Evolutionary conservation across 53 echinoderm and acorn worm species (phyloP), one percentile per base, ranked within the genome.

Genomic region (Apostichopus leukothele): DNA sequence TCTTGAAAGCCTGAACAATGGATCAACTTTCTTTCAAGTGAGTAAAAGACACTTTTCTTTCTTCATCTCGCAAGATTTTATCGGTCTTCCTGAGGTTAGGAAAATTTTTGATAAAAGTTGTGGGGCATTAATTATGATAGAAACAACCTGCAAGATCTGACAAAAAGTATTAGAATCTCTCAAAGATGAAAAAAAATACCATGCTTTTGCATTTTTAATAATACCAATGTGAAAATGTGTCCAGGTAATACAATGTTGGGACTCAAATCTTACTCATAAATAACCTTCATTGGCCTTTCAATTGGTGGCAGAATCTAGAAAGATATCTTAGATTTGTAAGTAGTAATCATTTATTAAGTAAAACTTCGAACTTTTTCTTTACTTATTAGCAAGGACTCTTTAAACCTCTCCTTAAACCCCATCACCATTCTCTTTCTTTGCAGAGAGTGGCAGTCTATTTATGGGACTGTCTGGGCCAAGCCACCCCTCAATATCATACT

Each of bases 11-110:
- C 76, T 99, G 79, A 99, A 94, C 76, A 93, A 92, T 85, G 91
- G 93, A 73, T 92, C 99, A 50, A 99, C 87, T 75, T 99, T 96
- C 90, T 96, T 96, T 63, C 99, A 99, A 93, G 99, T 96, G 74
- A 76, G 86, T 39, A 8, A 8, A 59, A 16, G 18, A 71, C 18
- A 6, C 6, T 9, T 57, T n/a, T 18, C 71, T 83, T 10, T 83
- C 60, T 50, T n/a, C 19, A 7, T 83, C 61, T 54, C 19, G 20
- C 55, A 54, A 50, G 27, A 11, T 81, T 81, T 81, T 10, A 14
- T 27, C 25, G 20, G 77, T 2, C 14, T 4, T 76, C 26, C 50
- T 39, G 39, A 1, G 39, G 39, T 39, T 39, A 39, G 39, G 39
- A 39, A 39, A 39, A 67, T 2, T n/a, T 13, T 5, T 67, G 68